Conservation (phyloP, 2,797 vertebrate species). For the Sphenodon punctatus region DNA sequence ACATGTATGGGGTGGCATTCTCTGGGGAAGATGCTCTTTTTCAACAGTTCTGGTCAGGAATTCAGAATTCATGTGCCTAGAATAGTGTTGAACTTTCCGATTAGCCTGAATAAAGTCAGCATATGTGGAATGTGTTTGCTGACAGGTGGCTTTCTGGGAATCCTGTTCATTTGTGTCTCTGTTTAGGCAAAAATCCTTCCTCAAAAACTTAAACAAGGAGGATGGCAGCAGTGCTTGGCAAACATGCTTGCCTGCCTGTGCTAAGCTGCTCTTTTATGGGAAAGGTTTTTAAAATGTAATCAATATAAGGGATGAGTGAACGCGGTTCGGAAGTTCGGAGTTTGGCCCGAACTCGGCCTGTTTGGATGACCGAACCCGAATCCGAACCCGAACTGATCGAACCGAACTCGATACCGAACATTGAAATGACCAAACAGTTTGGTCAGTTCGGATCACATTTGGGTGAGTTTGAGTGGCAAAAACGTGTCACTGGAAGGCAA, state of each 20-base stretch:
- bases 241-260: rapidly evolving
- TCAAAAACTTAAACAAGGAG: background rate
- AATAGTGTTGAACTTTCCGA: background rate
- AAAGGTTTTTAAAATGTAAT: background rate
- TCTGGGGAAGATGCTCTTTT: background rate
- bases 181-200: background rate
- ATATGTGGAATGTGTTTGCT: background rate
- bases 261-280: background rate
- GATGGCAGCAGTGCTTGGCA: background rate
- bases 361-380: too few species aligned
- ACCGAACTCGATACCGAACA: too few species aligned
- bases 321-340: too few species aligned
- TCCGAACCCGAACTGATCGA: too few species aligned
- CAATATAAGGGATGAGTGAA: too few species aligned
- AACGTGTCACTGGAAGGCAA: too few species aligned
- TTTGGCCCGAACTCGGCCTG: too few species aligned
- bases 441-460: too few species aligned
- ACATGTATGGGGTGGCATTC: background rate
- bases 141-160: background rate
- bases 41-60: background rate
- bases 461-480: too few species aligned
- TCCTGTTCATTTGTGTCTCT: background rate
- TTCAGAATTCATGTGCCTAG: background rate
- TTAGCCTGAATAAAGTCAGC: background rate
- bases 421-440: too few species aligned